A percentile compares a stretch with the other conserved stretches of the same genome.
phyloP scores from a whole-genome alignment of 2,113 vertebrate species.

The Syrrhaptes paradoxus region DNA sequence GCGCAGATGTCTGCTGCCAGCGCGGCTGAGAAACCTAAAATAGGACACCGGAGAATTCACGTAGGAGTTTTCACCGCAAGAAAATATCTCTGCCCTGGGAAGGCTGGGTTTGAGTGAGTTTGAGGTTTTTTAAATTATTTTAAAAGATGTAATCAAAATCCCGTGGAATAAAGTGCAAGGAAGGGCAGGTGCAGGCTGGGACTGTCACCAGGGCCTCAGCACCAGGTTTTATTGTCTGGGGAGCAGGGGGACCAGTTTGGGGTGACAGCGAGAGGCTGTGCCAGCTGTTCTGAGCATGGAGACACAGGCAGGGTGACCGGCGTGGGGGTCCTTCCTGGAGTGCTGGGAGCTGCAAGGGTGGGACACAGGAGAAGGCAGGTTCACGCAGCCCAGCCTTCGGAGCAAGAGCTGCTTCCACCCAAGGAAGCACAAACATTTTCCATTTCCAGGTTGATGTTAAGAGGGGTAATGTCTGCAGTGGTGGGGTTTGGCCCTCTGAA shows the following conservation, averaged over 20 bases:
- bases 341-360: not conserved
- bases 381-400: not conserved
- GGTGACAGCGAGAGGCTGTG: not conserved
- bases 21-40: not conserved
- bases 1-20: not conserved
- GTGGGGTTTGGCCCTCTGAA: not conserved
- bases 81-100: not conserved
- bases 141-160: not conserved
- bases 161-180: not conserved
- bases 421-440: not conserved
- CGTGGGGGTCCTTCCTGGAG: not conserved
- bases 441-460: not conserved
- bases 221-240: not conserved
- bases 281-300: not conserved
- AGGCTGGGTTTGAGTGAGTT: not conserved
- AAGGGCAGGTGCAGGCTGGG: not conserved
- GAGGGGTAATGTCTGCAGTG: not conserved
- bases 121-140: not conserved
- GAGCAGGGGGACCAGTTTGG: not conserved
- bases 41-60: not conserved
- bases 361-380: not conserved
- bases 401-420: not conserved
- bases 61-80: fast-evolving
- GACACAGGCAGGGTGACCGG: not conserved
- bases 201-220: not conserved